Percentiles rank a stretch among this genome's conserved stretches.
phyloP scores from a whole-genome alignment of 2,113 vertebrate genomes.

The Saccopteryx leptura region DNA sequence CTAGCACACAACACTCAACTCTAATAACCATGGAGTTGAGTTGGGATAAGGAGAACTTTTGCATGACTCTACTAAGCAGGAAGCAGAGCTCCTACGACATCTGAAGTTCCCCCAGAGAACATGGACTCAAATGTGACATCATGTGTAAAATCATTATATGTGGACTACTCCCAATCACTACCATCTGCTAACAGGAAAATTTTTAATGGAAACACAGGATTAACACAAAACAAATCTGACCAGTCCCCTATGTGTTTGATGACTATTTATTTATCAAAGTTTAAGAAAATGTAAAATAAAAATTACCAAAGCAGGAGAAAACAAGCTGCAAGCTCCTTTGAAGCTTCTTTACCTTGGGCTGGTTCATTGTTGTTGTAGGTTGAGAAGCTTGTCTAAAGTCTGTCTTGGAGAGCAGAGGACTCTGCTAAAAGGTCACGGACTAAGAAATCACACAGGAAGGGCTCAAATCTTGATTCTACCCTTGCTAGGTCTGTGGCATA shows the following conservation, averaged over 20 bases:
- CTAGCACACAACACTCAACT: not conserved
- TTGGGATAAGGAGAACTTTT: not conserved
- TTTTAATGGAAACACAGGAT: conserved; percentile 31
- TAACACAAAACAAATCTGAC: not conserved
- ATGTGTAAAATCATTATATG: not conserved
- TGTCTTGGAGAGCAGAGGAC: not conserved
- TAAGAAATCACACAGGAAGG: not conserved
- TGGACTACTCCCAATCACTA: not conserved
- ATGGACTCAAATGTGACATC: not conserved
- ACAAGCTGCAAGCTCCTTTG: not conserved
- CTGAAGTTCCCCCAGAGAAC: not conserved
- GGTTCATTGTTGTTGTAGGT: not conserved
- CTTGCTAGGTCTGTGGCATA: not conserved
- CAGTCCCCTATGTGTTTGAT: not conserved
- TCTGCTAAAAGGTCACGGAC: not conserved
- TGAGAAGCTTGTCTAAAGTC: not conserved
- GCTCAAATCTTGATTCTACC: not conserved
- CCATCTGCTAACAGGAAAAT: not conserved
- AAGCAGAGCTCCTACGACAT: conserved; percentile 6
- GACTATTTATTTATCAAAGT: not conserved
- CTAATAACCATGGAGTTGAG: not conserved
- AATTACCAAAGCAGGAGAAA: conserved; percentile 22
- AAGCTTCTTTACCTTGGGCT: not conserved
- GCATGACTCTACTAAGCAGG: not conserved
- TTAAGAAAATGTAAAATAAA: conserved; percentile 42